Evolutionary conservation across 1,140 invertebrate species (phyloP).

Genomic region (Araneus ventricosus): DNA sequence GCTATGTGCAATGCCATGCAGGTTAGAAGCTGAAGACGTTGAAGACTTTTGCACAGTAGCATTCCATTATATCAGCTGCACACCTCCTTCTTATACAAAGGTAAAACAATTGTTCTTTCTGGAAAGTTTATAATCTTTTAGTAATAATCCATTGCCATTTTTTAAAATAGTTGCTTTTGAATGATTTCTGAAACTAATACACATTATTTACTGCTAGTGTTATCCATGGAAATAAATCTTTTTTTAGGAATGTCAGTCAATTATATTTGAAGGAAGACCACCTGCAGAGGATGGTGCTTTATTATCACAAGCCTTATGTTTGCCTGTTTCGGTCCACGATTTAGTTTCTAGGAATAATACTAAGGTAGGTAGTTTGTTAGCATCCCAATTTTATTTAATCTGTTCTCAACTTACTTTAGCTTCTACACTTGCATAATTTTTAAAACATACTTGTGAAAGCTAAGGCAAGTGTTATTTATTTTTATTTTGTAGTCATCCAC

Average conservation of each 20-base stretch:
- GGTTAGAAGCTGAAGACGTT: constrained; percentile 95
- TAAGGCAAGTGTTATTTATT: too few species aligned
- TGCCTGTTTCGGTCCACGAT: constrained; percentile 90
- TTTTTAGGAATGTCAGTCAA: constrained; percentile 54
- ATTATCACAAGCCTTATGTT: constrained; percentile 84
- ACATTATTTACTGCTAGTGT: too few species aligned
- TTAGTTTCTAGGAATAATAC: constrained; percentile 77
- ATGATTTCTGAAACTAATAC: too few species aligned
- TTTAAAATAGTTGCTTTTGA: too few species aligned
- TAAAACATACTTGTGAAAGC: too few species aligned
- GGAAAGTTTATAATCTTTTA: too few species aligned
- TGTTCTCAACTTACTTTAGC: too few species aligned
- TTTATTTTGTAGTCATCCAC: too few species aligned
- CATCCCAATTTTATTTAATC: too few species aligned
- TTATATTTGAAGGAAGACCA: constrained; percentile 42
- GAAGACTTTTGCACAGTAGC: constrained; percentile 97
- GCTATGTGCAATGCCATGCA: constrained; percentile 89
- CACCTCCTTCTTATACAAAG: constrained; percentile 94
- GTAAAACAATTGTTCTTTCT: constrained; percentile 75
- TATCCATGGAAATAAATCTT: not conserved
- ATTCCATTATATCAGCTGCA: constrained; percentile 95
- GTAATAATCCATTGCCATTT: too few species aligned
- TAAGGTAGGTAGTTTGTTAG: constrained; percentile 23
- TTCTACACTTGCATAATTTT: too few species aligned
- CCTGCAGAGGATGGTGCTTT: not conserved